A percentile compares a stretch with the other conserved stretches of the same genome.
phyloP scores from a whole-genome alignment of 2,797 vertebrate genomes.

The Gephyroberyx darwinii region DNA sequence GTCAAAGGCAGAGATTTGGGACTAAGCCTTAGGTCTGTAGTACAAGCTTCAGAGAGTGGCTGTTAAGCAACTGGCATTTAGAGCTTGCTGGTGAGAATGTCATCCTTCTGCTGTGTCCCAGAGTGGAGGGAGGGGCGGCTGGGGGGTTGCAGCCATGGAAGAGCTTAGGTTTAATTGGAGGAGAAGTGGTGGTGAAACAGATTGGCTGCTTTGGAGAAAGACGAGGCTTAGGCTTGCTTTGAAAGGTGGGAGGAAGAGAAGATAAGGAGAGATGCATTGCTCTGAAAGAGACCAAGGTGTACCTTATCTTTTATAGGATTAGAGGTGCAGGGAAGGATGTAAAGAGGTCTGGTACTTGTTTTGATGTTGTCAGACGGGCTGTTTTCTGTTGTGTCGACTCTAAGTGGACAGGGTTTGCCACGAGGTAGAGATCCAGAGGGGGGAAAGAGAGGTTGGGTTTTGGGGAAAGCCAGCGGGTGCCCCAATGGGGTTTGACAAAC shows the following conservation, averaged over 20 bases:
- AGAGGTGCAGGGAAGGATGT: background rate
- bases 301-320: slow-evolving; percentile 7
- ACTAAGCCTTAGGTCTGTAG: slow-evolving; percentile 46
- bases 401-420: too few relatives aligned
- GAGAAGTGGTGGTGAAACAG: slow-evolving; percentile 26
- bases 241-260: slow-evolving; percentile 32
- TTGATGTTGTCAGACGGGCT: background rate
- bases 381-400: background rate
- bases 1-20: slow-evolving; percentile 38
- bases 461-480: too few relatives aligned
- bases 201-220: slow-evolving; percentile 34
- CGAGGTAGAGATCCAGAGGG: background rate
- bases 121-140: slow-evolving; percentile 4
- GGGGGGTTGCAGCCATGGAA: background rate
- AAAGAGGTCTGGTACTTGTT: background rate
- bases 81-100: slow-evolving; percentile 61
- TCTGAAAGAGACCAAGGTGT: slow-evolving; percentile 30
- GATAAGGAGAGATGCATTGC: slow-evolving; percentile 15
- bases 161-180: slow-evolving; percentile 42
- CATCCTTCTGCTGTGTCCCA: slow-evolving; percentile 41
- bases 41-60: slow-evolving; percentile 57
- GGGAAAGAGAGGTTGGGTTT: background rate
- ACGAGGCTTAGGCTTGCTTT: background rate
- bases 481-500: background rate
- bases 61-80: slow-evolving; percentile 65